phyloP scores from a whole-genome alignment of 1,140 invertebrate genomes.

The Argopecten irradians region DNA sequence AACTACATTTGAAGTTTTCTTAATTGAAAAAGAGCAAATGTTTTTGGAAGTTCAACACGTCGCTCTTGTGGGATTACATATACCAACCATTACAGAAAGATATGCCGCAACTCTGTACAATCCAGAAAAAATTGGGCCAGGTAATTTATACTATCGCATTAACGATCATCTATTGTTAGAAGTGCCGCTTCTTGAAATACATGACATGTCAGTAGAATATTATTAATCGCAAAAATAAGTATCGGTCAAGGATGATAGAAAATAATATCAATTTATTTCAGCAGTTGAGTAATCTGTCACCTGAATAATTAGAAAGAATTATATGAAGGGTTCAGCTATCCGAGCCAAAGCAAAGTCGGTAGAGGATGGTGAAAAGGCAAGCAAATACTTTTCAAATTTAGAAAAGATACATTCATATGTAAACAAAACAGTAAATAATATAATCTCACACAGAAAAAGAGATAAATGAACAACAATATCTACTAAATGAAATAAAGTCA shows the following conservation, averaged over 20 bases:
- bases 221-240: not conserved
- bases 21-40: conserved; percentile 31
- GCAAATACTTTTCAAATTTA: not conserved
- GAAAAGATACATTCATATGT: not conserved
- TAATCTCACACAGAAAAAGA: not conserved
- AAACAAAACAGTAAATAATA: not conserved
- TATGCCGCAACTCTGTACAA: conserved; percentile 35
- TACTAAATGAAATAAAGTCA: no score
- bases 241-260: not conserved
- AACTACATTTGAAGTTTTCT: not conserved
- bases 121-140: not conserved
- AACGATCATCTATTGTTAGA: conserved; percentile 25
- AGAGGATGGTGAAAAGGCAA: conserved; percentile 37
- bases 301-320: conserved; percentile 23
- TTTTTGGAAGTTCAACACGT: conserved; percentile 35
- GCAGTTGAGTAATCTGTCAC: not conserved
- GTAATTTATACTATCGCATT: not conserved
- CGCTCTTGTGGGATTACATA: not conserved
- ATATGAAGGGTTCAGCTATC: conserved; percentile 32
- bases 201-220: not conserved
- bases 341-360: conserved; percentile 34
- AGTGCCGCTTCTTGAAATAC: conserved; percentile 1
- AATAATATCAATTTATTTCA: not conserved
- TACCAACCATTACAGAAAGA: not conserved
- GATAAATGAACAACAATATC: not conserved